phyloP scores from a whole-genome alignment of 2,888 invertebrate genomes.

The Epirrhoe tristata region DNA sequence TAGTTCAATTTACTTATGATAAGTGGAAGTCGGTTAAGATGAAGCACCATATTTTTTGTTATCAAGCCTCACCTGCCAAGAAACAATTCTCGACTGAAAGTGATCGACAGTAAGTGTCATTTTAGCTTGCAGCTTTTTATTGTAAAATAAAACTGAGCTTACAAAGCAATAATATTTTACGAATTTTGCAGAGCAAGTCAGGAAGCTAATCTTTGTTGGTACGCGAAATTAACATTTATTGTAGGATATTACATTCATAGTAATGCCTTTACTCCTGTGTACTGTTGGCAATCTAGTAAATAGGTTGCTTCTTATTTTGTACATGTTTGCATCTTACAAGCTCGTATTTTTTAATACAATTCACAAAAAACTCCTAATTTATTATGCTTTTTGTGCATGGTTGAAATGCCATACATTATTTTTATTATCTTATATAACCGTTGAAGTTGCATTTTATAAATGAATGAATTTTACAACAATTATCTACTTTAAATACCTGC shows the following conservation, averaged over 20 bases:
- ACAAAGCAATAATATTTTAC: slow-evolving; percentile 48
- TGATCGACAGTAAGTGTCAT: slow-evolving; percentile 83
- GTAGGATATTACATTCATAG: slow-evolving; percentile 43
- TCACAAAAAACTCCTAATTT: background rate
- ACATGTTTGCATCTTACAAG: slow-evolving; percentile 10
- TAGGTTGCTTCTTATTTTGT: slow-evolving; percentile 15
- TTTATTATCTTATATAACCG: background rate
- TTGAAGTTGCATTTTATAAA: background rate
- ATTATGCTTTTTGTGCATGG: slow-evolving; percentile 30
- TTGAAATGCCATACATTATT: slow-evolving; percentile 12
- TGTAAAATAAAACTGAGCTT: slow-evolving; percentile 37
- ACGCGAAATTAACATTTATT: slow-evolving; percentile 59
- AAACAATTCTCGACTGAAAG: slow-evolving; percentile 92
- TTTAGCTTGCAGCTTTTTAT: slow-evolving; percentile 26
- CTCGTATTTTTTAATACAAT: slow-evolving; percentile 2
- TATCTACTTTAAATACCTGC: background rate
- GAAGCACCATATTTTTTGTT: slow-evolving; percentile 96
- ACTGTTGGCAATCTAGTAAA: slow-evolving; percentile 16
- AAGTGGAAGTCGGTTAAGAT: slow-evolving; percentile 93
- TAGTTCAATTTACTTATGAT: slow-evolving; percentile 93
- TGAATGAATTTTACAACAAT: background rate
- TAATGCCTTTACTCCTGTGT: slow-evolving; percentile 15
- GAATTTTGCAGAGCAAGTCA: slow-evolving; percentile 82
- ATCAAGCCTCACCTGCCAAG: slow-evolving; percentile 93
- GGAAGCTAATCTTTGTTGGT: slow-evolving; percentile 81